Evolutionary conservation across 1,140 invertebrate species (phyloP).

Genomic region (Eriosoma lanigerum): DNA sequence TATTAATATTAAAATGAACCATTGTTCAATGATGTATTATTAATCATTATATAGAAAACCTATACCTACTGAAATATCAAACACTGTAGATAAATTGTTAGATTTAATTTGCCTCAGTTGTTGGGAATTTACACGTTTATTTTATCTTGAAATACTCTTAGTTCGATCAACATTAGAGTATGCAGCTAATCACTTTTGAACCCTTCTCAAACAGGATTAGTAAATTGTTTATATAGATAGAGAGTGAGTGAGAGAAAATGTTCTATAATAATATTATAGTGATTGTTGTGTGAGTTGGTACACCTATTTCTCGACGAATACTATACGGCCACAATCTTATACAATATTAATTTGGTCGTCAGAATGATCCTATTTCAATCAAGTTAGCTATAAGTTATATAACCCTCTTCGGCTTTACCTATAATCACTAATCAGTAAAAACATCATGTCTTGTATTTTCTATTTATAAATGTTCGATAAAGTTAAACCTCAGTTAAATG

Average conservation of each 20-base stretch:
- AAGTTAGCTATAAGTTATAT: too few relatives aligned
- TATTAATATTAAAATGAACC: too few relatives aligned
- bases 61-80: too few relatives aligned
- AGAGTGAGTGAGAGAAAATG: not conserved
- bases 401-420: too few relatives aligned
- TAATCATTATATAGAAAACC: too few relatives aligned
- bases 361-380: not conserved
- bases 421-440: too few relatives aligned
- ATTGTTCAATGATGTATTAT: too few relatives aligned
- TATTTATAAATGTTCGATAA: too few relatives aligned
- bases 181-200: not conserved
- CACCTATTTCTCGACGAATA: not conserved
- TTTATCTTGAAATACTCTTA: not conserved
- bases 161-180: slow-evolving; percentile 8
- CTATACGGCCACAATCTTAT: not conserved
- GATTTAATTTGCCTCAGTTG: not conserved
- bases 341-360: not conserved
- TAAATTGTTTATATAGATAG: slow-evolving; percentile 5
- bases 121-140: not conserved
- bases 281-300: not conserved
- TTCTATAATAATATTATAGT: too few relatives aligned
- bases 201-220: slow-evolving; percentile 23
- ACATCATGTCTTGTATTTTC: too few relatives aligned
- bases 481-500: too few relatives aligned
- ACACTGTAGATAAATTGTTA: not conserved